These are phyloP conservation scores for Dicentrarchus labrax DNA, from an alignment of 2,113 vertebrate genomes.

Conservation along the genomic window DNA sequence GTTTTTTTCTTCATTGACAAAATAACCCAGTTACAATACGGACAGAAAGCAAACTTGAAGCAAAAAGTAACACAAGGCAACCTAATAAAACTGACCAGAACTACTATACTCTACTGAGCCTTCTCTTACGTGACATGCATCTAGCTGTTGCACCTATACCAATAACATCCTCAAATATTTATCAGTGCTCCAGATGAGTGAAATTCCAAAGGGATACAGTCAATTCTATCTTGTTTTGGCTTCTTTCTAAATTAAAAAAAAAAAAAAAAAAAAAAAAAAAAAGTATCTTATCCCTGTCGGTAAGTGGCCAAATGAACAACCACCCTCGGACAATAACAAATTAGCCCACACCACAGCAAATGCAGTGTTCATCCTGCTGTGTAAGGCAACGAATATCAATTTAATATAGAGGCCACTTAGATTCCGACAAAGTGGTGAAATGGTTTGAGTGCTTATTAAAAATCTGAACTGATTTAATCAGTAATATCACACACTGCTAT, in stretches of 20 bases:
- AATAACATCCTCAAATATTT: conserved; percentile 9
- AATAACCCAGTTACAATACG: too few species aligned
- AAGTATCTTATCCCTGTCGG: background rate
- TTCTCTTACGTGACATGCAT: background rate
- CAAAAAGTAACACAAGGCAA: too few species aligned
- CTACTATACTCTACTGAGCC: background rate
- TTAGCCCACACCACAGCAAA: conserved; percentile 16
- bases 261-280: background rate
- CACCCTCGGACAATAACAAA: conserved; percentile 19
- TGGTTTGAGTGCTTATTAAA: conserved; percentile 46
- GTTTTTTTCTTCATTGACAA: too few species aligned
- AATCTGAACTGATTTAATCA: conserved; percentile 37
- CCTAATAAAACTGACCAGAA: background rate
- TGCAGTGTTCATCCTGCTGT: background rate
- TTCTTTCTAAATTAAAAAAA: background rate
- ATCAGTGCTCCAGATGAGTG: background rate
- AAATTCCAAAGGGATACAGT: background rate
- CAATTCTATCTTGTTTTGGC: background rate
- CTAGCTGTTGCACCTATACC: background rate
- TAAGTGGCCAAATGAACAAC: background rate
- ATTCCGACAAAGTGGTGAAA: conserved; percentile 25
- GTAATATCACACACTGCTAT: conserved; percentile 1
- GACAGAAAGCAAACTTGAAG: background rate
- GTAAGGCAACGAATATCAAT: conserved; percentile 21
- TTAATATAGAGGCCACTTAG: conserved; percentile 33